Conservation (phyloP, 2,888 invertebrate species). For the Lasioglossum malachurum region DNA sequence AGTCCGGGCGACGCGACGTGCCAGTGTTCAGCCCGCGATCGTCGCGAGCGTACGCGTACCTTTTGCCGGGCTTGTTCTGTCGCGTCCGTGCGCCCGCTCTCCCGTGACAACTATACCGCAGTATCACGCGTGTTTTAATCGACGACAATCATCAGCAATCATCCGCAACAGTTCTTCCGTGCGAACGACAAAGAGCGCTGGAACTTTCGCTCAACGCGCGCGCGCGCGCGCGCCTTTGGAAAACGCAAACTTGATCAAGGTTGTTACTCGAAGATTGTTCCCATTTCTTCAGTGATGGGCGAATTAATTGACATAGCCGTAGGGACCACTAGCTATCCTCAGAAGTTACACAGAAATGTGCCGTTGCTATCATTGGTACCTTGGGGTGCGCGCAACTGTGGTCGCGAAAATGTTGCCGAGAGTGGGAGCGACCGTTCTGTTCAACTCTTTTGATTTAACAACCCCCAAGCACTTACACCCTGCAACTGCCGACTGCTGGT, state of each 20-base stretch:
- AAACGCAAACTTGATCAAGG: background rate
- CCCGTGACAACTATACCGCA: background rate
- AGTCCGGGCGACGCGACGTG: constrained; percentile 79
- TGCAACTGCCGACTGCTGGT: background rate
- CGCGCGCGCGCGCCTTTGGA: background rate
- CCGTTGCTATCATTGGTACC: background rate
- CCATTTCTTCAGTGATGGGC: background rate
- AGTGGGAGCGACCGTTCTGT: background rate
- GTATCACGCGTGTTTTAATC: background rate
- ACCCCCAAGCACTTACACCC: background rate
- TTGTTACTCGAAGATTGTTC: background rate
- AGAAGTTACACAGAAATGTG: background rate
- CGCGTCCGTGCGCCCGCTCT: background rate
- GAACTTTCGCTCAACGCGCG: background rate
- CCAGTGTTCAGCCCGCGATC: constrained; percentile 84
- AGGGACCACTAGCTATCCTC: background rate
- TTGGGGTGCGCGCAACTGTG: background rate
- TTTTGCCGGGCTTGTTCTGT: constrained; percentile 18
- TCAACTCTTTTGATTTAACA: background rate
- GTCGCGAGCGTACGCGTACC: constrained; percentile 83
- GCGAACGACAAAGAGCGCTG: background rate
- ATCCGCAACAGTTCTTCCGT: background rate
- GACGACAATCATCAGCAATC: background rate
- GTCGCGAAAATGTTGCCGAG: background rate
- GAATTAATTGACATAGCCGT: background rate